Base-by-base conservation (phyloP, 92 coral and sea anemone species). In the Phenganax subtilis region DNA sequence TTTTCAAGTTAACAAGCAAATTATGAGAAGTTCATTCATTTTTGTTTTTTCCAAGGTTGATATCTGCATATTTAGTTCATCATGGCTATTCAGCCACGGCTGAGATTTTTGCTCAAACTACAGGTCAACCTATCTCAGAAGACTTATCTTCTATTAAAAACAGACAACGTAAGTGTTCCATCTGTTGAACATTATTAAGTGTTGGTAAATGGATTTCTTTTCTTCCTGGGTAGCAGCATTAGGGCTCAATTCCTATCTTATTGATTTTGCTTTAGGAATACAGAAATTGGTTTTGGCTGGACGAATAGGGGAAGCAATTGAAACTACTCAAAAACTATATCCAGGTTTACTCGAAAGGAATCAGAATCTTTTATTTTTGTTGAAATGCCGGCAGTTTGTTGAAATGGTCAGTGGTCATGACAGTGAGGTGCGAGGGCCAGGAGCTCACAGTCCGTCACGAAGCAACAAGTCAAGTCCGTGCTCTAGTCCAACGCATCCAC, bases 21-120 rank as follows among this genome's bases (percentile, higher is more conserved):
- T 20, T 20, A 20, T 37, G 47, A 52, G 10, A 79, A 29, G 28
- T 71, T 57, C 16, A 12, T 8, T 10, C 10, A 60, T 66, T 72
- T 20, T 44, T 31, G 10, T 11, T 55, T 5, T 71, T 55, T 17
- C 55, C 28, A 72, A 94, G 98, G 87, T 85, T 94, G 89, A 97
- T 94, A 7, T 94, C 98, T 25, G 90, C 98, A 44, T 94, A 94
- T 84, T 80, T 94, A 63, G 93, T 93, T 37, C 98, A 94, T 76
- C 98, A 94, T 89, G 98, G 98, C 12, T 94, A 94, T 75, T 94
- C 97, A 68, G 96, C 98, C 20, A 94, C 98, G 53, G 98, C 98
- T 1, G 98, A 94, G 80, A 92, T 97, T 53, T 94, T 94, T 82
- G 98, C 97, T 27, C 92, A 89, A 71, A 92, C 92, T 72, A 91